phyloP scores from a whole-genome alignment of 2,113 vertebrate species.

The Gopherus flavomarginatus region DNA sequence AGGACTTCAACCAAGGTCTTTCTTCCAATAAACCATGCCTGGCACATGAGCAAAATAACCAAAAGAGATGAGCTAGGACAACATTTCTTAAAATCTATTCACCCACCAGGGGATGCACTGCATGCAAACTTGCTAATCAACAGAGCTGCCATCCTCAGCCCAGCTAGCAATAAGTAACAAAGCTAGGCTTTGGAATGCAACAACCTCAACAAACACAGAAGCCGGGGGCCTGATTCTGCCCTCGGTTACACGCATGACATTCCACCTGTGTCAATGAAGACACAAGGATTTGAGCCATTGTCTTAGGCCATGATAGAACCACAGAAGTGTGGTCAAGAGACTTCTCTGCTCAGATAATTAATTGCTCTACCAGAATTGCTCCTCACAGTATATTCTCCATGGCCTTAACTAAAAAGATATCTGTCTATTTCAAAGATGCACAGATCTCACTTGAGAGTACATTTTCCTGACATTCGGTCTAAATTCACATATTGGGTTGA shows the following conservation, averaged over 20 bases:
- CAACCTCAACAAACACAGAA: neutral
- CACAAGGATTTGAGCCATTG: neutral
- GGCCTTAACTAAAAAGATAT: rapidly evolving
- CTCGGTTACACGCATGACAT: neutral
- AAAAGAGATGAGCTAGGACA: neutral
- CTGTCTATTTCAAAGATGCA: neutral
- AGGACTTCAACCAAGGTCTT: neutral
- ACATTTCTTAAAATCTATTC: neutral
- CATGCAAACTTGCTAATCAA: neutral
- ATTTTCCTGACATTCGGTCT: neutral
- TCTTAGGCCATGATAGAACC: neutral
- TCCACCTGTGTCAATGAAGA: neutral
- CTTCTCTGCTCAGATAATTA: neutral
- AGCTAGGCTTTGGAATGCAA: neutral
- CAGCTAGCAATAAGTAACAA: neutral
- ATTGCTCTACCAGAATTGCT: neutral
- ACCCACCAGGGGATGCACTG: neutral
- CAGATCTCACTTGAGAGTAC: neutral
- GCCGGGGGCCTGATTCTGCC: neutral
- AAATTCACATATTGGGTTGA: neutral
- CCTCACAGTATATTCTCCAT: rapidly evolving
- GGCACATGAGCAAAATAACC: neutral
- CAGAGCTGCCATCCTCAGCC: too few relatives aligned
- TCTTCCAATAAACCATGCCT: neutral
- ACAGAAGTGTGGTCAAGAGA: neutral